Evolutionary conservation across 2,888 invertebrate species (phyloP), one percentile per base, ranked within the genome.

Genomic region (Drosophila vallismaia): DNA sequence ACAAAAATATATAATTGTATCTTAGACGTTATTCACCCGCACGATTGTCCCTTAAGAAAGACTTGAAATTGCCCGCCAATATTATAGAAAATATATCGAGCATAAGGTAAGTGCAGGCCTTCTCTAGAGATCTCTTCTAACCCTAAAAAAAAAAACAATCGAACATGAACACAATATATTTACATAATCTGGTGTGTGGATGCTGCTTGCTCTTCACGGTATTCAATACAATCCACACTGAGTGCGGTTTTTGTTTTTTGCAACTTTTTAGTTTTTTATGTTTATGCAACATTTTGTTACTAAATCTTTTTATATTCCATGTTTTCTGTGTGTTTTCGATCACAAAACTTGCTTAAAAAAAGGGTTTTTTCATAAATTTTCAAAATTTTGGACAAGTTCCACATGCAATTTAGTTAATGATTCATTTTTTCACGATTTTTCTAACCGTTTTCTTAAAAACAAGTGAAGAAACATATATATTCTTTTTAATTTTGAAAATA

Each of bases 11-110:
- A 52, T 54, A 46, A 50, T 60, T 70, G 60, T 70, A 84, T 76
- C 89, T 88, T 95, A 96, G 96, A 94, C 96, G 96, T 93, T 96
- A 95, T 94, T 95, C 96, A 93, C 95, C 96, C 89, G 95, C 94
- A 93, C 93, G 96, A 92, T 93, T 96, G 92, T 96, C 96, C 91
- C 94, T 96, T 92, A 94, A 95, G 92, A 96, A 96, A 93, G 95
- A 96, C 92, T 94, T 96, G 93, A 95, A 95, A 93, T 93, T 95
- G 90, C 94, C 95, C 86, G 94, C 95, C 91, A 95, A 95, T 91
- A 94, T 95, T 91, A 94, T 96, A 92, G 95, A 95, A 93, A 95
- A 94, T 92, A 92, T 94, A 88, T 94, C 93, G 81, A 95, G 94
- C 91, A 94, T 96, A 93, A 95, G 95, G 96, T 96, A 93, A 94